phyloP scores from a whole-genome alignment of 2,888 invertebrate genomes.

The Polyommatus iphigenia region DNA sequence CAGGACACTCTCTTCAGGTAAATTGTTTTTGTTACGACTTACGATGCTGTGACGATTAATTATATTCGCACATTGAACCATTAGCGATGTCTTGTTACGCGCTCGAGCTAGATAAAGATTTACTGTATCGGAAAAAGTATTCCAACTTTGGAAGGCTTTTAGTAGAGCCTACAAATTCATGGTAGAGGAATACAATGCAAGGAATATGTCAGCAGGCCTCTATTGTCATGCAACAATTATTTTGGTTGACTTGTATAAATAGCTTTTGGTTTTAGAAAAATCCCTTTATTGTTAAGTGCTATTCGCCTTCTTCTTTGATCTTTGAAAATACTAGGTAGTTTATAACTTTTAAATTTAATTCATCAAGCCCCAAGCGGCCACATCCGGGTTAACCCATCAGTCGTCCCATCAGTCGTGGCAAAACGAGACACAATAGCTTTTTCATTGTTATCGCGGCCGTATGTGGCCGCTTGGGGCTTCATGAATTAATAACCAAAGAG shows the following conservation, averaged over 20 bases:
- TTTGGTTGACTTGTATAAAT: not conserved
- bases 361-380: too few relatives aligned
- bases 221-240: not conserved
- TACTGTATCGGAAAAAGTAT: not conserved
- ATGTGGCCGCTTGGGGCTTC: too few relatives aligned
- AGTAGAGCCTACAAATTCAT: too few relatives aligned
- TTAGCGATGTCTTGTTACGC: not conserved
- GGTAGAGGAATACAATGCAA: too few relatives aligned
- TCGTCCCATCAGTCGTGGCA: too few relatives aligned
- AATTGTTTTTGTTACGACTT: slow-evolving; percentile 63
- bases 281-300: not conserved
- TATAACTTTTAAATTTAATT: too few relatives aligned
- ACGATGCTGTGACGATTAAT: slow-evolving; percentile 49
- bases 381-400: too few relatives aligned
- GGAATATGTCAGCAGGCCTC: too few relatives aligned
- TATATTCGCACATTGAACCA: slow-evolving; percentile 35
- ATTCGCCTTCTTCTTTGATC: not conserved
- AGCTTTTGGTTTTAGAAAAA: not conserved
- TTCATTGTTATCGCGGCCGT: too few relatives aligned
- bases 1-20: slow-evolving; percentile 70
- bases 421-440: too few relatives aligned
- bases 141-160: not conserved
- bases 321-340: not conserved
- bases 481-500: not conserved
- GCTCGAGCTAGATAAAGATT: not conserved